Percentiles rank a stretch among this genome's conserved stretches.
phyloP scores from a whole-genome alignment of 2,113 vertebrate genomes.

The Mormyrus iriodes region DNA sequence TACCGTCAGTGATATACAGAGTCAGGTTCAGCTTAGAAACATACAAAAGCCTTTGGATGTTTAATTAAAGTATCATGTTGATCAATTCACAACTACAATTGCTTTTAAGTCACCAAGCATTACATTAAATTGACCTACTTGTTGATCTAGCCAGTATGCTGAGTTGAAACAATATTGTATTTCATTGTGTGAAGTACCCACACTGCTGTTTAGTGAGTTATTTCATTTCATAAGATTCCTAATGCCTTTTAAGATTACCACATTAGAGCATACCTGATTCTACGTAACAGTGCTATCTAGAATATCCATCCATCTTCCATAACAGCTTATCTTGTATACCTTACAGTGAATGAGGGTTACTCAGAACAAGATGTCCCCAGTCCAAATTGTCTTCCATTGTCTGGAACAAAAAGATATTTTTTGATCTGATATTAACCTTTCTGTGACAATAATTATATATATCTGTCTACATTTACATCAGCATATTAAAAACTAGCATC shows the following conservation, averaged over 20 bases:
- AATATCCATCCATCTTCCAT: not conserved
- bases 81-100: not conserved
- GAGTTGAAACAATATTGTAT: not conserved
- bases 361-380: not conserved
- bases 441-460: not conserved
- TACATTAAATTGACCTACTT: not conserved
- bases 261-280: not conserved
- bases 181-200: not conserved
- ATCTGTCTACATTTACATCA: not conserved
- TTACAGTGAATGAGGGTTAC: not conserved
- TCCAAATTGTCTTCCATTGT: not conserved
- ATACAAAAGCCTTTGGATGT: not conserved
- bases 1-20: not conserved
- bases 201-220: not conserved
- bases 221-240: not conserved
- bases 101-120: constrained; percentile 33
- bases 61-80: constrained; percentile 22
- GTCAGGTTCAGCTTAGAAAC: not conserved
- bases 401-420: not conserved
- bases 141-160: not conserved
- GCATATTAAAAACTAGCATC: too few species aligned
- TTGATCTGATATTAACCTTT: not conserved
- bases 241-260: not conserved
- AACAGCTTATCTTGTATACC: not conserved
- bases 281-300: not conserved